Base-by-base conservation (phyloP, 2,113 vertebrate species). In the Callopanchax toddi region DNA sequence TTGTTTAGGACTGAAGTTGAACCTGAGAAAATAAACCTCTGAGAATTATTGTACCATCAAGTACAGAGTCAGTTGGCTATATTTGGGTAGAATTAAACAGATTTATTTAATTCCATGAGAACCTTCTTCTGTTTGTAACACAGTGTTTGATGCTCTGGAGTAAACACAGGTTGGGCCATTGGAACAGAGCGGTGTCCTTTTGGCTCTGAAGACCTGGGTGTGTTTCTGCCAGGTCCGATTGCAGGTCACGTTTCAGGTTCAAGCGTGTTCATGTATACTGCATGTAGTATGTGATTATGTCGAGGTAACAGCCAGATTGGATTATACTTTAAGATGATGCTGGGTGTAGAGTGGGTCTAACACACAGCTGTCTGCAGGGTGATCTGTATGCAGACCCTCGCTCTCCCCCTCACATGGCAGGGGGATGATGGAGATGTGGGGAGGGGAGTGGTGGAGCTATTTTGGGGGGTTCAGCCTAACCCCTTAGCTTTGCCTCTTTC, bases 391-490 rank as follows among this genome's bases (percentile, higher is more conserved):
- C 60, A 71, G 60, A 62, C 42, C 34, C 23, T 2, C 10, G 0
- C 37, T 66, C 7, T 17, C 16, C 71, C 58, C 45, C 54, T 60
- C 1, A 26, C 3, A 2, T 64, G 63, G 60, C 68, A 49, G 53
- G 55, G 51, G 5, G 23, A 66, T 82, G 83, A 85, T 76, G 75
- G 71, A 82, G 72, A 76, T 73, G 73, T 60, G 48, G 53, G 74
- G 70, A 6, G n/a, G 42, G 42, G 42, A 67, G 69, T 60, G 60
- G 25, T 40, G 65, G 46, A 76, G 85, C 82, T 90, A 85, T 87
- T 89, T 74, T 34, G 23, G 68, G 42, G 68, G 37, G 73, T 60
- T 45, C 62, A 78, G 54, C 78, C 18, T 40, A 53, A 23, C 48
- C 40, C 59, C 78, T 72, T 67, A 56, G 16, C 60, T 56, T 56